Percentiles rank a stretch among this genome's conserved stretches.
These are phyloP conservation scores for Hydrolagus affinis DNA, from an alignment of 2,113 vertebrate genomes.

Conservation along the genomic window DNA sequence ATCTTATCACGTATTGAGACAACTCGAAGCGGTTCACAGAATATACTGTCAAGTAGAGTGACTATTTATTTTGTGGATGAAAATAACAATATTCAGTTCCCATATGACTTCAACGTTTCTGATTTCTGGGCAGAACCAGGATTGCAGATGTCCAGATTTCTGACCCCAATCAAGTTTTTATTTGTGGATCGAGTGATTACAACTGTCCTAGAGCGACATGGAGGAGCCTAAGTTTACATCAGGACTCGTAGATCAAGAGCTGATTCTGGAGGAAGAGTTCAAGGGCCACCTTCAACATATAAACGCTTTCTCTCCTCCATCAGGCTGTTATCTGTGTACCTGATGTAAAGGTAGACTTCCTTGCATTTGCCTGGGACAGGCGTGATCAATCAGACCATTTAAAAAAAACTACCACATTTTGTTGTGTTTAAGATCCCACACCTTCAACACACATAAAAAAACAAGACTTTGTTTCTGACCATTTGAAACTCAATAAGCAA, in stretches of 20 bases:
- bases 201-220: slow-evolving; percentile 5
- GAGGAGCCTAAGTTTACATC: slow-evolving; percentile 27
- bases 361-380: not conserved
- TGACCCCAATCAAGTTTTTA: not conserved
- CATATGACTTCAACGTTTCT: too few relatives aligned
- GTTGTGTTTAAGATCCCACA: too few relatives aligned
- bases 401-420: slow-evolving; percentile 15
- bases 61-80: too few relatives aligned
- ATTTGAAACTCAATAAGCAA: too few relatives aligned
- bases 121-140: too few relatives aligned
- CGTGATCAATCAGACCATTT: slow-evolving; percentile 15
- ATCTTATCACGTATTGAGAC: too few relatives aligned
- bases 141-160: too few relatives aligned
- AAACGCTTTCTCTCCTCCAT: slow-evolving; percentile 1
- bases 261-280: slow-evolving; percentile 29
- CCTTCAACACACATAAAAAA: too few relatives aligned
- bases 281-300: not conserved
- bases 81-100: too few relatives aligned
- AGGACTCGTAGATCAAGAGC: slow-evolving; percentile 27
- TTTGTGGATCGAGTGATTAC: slow-evolving; percentile 27
- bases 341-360: slow-evolving; percentile 27
- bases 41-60: too few relatives aligned
- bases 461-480: too few relatives aligned
- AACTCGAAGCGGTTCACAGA: too few relatives aligned
- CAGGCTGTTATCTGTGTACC: slow-evolving; percentile 15